phyloP scores from a whole-genome alignment of 2,113 vertebrate genomes.

The Otus sunia region DNA sequence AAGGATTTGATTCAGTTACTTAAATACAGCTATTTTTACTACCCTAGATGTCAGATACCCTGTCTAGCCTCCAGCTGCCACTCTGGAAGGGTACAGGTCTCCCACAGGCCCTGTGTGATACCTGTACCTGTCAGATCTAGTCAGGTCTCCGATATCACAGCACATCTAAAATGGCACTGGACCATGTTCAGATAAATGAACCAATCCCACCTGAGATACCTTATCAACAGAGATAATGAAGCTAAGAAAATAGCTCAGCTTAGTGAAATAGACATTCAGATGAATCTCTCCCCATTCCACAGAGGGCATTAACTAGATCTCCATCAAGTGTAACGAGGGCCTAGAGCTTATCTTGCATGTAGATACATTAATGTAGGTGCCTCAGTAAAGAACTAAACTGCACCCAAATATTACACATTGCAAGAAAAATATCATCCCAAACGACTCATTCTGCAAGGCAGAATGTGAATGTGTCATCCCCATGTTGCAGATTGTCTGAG shows the following conservation, averaged over 20 bases:
- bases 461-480: neutral
- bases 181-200: neutral
- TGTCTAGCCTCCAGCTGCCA: neutral
- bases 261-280: neutral
- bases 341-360: neutral
- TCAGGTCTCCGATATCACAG: neutral
- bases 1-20: neutral
- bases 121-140: neutral
- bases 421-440: neutral
- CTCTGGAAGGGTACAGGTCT: neutral
- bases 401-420: neutral
- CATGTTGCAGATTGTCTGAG: neutral
- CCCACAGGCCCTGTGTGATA: neutral
- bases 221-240: neutral
- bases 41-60: neutral
- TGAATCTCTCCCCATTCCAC: neutral
- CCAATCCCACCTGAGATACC: neutral
- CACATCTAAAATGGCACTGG: neutral
- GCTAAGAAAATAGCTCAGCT: neutral
- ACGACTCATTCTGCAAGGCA: neutral
- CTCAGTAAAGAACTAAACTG: neutral
- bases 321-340: accelerated
- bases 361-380: neutral
- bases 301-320: neutral
- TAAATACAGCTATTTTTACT: accelerated